Base-by-base conservation (phyloP, 2,888 invertebrate species). In the Eretmocerus hayati region DNA sequence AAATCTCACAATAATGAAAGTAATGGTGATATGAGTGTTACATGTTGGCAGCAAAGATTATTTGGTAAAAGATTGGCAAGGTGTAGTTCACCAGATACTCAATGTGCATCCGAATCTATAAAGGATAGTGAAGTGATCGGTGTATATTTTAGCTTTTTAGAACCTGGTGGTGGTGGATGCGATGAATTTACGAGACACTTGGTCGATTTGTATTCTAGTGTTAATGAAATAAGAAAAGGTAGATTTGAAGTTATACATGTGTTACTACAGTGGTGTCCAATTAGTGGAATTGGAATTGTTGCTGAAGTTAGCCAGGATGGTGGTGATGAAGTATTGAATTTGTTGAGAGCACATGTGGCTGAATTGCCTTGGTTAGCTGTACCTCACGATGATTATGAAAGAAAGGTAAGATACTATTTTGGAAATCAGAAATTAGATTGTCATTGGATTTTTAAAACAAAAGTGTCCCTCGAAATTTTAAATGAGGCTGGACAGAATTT, bases 361-460 rank as follows among this genome's bases (percentile, higher is more conserved):
- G 82, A 81, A 46, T 74, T 84, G 56, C 82, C 84, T 1, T 85
- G 85, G 85, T 78, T 80, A 52, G 84, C 84, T 11, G 78, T 85
- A 51, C 83, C 84, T 0, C 83, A 81, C 66, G 78, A 80, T 52
- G 83, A 84, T 64, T 81, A 83, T 45, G 83, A 84, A 57, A 77
- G 81, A 19, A 84, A 84, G 80, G 85, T 83, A 13, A n/a, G 30
- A 30, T n/a, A n/a, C n/a, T n/a, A n/a, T n/a, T n/a, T n/a, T n/a
- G n/a, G n/a, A n/a, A n/a, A n/a, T n/a, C n/a, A n/a, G n/a, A n/a
- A n/a, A n/a, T n/a, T n/a, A n/a, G n/a, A n/a, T n/a, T n/a, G n/a
- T n/a, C n/a, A n/a, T n/a, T n/a, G n/a, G n/a, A n/a, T n/a, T n/a
- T n/a, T n/a, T n/a, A n/a, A n/a, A n/a, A n/a, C n/a, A n/a, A n/a